Conservation (phyloP, 1,140 invertebrate genomes). For the Rhopalosiphum maidis region DNA sequence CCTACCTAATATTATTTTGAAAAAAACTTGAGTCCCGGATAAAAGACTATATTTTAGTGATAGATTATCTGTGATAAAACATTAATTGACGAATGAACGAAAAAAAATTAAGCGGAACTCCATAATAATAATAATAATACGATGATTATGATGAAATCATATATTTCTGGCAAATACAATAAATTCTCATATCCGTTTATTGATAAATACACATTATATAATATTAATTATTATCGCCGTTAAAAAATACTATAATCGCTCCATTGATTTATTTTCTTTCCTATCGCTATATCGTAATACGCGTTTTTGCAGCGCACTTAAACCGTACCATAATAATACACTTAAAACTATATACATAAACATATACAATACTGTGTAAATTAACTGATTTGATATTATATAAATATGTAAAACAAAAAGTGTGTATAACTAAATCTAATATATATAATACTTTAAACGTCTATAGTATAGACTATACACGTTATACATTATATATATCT, state of each 20-base stretch:
- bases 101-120: not conserved
- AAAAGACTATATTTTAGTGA: constrained; percentile 47
- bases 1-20: not conserved
- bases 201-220: not conserved
- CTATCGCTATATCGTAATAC: not conserved
- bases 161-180: not conserved
- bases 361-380: not conserved
- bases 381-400: not conserved
- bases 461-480: not conserved
- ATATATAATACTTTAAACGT: not conserved
- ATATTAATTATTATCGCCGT: not conserved
- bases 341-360: not conserved
- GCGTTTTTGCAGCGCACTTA: not conserved
- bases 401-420: not conserved
- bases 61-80: constrained; percentile 56
- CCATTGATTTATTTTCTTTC: not conserved
- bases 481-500: not conserved
- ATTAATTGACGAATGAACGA: not conserved
- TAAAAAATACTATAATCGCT: not conserved
- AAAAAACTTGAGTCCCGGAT: constrained; percentile 14
- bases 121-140: not conserved
- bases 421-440: not conserved
- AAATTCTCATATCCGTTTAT: not conserved
- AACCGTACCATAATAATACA: not conserved
- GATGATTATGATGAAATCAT: not conserved